Conservation (phyloP, 2,888 invertebrate species). For the Halocaridina rubra region DNA sequence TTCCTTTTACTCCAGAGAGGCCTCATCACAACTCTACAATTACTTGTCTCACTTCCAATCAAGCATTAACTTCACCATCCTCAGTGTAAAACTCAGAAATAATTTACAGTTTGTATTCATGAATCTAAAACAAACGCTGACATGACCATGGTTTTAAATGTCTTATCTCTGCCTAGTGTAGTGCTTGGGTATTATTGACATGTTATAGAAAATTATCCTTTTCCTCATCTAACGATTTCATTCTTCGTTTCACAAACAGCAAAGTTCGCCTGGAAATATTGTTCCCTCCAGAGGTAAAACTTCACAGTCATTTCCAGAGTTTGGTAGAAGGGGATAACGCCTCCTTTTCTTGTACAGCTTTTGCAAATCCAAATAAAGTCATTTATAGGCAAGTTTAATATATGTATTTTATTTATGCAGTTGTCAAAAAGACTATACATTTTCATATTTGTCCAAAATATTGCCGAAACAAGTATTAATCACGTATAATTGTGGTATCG, state of each 20-base stretch:
- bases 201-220: too few relatives aligned
- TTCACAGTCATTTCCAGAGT: not conserved
- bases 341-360: not conserved
- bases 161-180: too few relatives aligned
- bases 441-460: too few relatives aligned
- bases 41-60: slow-evolving; percentile 75
- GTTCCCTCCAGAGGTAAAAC: not conserved
- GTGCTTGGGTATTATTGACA: too few relatives aligned
- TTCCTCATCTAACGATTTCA: not conserved
- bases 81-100: not conserved
- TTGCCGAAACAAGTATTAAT: too few relatives aligned
- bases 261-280: not conserved
- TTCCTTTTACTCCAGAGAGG: slow-evolving; percentile 86
- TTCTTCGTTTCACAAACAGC: not conserved
- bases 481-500: not conserved
- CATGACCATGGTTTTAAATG: too few relatives aligned
- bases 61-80: slow-evolving; percentile 61
- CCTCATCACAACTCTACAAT: slow-evolving; percentile 91
- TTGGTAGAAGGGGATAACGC: not conserved
- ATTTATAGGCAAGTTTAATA: not conserved
- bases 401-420: not conserved
- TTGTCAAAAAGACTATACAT: not conserved
- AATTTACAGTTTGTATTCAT: too few relatives aligned
- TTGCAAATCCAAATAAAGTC: not conserved
- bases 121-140: too few relatives aligned